Evolutionary conservation across 2,797 vertebrate species (phyloP), one percentile per base, ranked within the genome.

Genomic region (Hemitrygon akajei): DNA sequence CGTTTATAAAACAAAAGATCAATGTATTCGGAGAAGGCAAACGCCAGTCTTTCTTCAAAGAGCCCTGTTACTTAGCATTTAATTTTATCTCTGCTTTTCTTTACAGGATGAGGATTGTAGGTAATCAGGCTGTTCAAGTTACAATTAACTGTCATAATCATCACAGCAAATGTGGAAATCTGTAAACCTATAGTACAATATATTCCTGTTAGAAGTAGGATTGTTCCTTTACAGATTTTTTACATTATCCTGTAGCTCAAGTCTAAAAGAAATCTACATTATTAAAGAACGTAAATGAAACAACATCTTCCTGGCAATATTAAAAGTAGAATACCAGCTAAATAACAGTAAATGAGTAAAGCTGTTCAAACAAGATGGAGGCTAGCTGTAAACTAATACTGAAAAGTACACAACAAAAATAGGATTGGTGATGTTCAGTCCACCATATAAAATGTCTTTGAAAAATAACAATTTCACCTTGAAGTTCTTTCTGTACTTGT

Each of bases 381-480:
- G 18, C 3, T 10, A 20, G 60, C 34, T 20, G 30, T 34, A 66
- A 89, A 34, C 60, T 89, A 66, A 89, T 9, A n/a, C 60, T 87
- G 84, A 87, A 86, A 5, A 1, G 4, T 60, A 63, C 60, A 16
- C 56, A 87, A 87, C 58, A n/a, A 86, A 56, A 56, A 34, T 66
- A 34, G 58, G 60, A 20, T 37, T 89, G 86, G 60, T 60, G 66
- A 87, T 25, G 30, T 86, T 25, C 56, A 86, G 27, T 16, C 58
- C 25, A 60, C 11, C 18, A 81, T 37, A 66, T 34, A 34, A 66
- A 89, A 34, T 34, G n/a, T 14, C 56, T 87, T 89, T 89, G 20
- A n/a, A 89, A 60, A n/a, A 37, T 73, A n/a, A 66, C n/a, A 89
- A 87, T 66, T 86, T 86, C 56, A 86, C 10, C 27, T 60, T 86